Percentiles rank a stretch among this genome's conserved stretches.
phyloP scores from a whole-genome alignment of 2,797 vertebrate species.

The Crypturellus tataupa region DNA sequence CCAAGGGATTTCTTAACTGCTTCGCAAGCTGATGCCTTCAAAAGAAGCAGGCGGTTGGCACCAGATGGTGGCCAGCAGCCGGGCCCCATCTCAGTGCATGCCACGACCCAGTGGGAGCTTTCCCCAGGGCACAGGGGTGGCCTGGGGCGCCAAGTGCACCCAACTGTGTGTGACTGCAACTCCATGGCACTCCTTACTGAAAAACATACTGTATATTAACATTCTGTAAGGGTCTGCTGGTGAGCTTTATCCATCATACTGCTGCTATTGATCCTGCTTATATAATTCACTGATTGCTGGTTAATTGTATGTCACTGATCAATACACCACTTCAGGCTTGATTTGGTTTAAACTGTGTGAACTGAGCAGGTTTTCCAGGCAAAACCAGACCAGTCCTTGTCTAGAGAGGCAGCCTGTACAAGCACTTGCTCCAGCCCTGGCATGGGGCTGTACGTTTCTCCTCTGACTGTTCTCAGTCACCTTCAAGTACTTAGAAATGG shows the following conservation, averaged over 20 bases:
- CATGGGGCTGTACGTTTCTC: not conserved
- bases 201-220: not conserved
- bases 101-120: not conserved
- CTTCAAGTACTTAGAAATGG: not conserved
- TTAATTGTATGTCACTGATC: conserved; percentile 38
- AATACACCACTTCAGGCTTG: not conserved
- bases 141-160: accelerated
- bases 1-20: not conserved
- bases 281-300: conserved; percentile 27
- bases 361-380: not conserved
- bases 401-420: not conserved
- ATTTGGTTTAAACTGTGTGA: not conserved
- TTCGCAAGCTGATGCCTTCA: too few relatives aligned
- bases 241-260: not conserved
- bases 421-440: not conserved
- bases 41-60: too few relatives aligned
- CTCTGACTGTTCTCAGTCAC: not conserved
- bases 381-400: not conserved
- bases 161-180: not conserved
- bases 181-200: not conserved
- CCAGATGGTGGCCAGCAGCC: not conserved
- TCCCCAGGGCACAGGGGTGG: not conserved
- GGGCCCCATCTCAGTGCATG: not conserved
- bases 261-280: not conserved
- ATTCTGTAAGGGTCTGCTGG: accelerated